Conservation (phyloP, 2,113 vertebrate species). For the Nerophis ophidion region DNA sequence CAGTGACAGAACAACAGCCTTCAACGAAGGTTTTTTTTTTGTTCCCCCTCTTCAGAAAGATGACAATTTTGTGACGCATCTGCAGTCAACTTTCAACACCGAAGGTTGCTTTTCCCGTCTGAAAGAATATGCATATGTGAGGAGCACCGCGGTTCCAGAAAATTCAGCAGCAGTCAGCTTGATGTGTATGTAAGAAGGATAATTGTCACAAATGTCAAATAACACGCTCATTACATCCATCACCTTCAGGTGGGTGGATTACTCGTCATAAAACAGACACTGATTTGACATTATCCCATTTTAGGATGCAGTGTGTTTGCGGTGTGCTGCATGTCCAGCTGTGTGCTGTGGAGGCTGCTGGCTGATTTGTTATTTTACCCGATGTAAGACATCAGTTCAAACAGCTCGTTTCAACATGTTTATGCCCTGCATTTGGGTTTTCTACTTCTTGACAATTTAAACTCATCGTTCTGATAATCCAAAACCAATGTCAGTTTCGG, state of each 20-base stretch:
- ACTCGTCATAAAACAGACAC: constrained; percentile 12
- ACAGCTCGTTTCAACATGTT: neutral
- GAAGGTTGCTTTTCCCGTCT: constrained; percentile 1
- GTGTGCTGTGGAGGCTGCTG: neutral
- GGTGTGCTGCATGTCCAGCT: neutral
- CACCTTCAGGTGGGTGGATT: neutral
- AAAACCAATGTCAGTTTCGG: too few relatives aligned
- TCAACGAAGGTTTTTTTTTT: neutral
- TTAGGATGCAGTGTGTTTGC: constrained; percentile 6
- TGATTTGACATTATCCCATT: constrained; percentile 21
- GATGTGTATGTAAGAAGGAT: constrained; percentile 21
- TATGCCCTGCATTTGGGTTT: neutral
- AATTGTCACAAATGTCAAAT: constrained; percentile 27
- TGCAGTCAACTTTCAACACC: constrained; percentile 8
- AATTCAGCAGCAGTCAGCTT: constrained; percentile 9
- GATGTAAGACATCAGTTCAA: neutral
- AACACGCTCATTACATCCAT: constrained; percentile 11
- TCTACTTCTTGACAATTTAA: neutral
- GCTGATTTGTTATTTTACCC: constrained; percentile 4
- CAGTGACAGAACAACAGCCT: constrained; percentile 9
- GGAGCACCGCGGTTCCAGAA: neutral
- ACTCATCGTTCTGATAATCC: neutral
- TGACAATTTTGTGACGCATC: constrained; percentile 18
- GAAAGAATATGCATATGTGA: neutral
- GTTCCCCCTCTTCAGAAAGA: constrained; percentile 3